Evolutionary conservation across 2,113 vertebrate genomes (phyloP).

Genomic region (Pachyramphus minor): DNA sequence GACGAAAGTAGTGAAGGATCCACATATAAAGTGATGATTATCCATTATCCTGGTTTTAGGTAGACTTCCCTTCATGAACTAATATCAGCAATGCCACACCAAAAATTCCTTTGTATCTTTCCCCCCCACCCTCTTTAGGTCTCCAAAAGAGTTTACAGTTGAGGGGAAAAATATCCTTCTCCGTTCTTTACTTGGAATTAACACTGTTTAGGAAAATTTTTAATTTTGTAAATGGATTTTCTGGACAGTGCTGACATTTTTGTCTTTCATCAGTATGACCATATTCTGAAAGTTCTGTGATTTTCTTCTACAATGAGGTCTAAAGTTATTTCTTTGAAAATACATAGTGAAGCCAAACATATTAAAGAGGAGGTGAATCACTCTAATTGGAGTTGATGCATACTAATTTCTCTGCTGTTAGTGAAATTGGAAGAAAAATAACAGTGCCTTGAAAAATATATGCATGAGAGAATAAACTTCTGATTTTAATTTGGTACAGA

Average conservation of each 20-base stretch:
- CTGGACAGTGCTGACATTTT: neutral
- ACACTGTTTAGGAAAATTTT: neutral
- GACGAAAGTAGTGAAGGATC: neutral
- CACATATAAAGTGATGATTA: neutral
- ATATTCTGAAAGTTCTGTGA: neutral
- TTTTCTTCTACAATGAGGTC: neutral
- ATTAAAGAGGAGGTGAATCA: neutral
- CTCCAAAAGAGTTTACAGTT: neutral
- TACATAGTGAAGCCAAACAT: neutral
- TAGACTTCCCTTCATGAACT: neutral
- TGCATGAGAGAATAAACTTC: neutral
- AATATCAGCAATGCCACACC: neutral
- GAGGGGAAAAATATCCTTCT: neutral
- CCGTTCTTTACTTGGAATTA: neutral
- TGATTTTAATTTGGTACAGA: neutral
- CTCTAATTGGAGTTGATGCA: neutral
- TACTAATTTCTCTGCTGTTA: neutral
- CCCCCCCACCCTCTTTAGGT: accelerated
- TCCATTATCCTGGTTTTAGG: neutral
- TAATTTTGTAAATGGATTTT: neutral
- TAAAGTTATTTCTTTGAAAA: neutral
- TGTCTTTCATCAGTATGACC: neutral
- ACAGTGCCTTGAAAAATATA: neutral
- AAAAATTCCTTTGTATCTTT: slow-evolving; percentile 9
- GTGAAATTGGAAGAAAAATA: neutral